Evolutionary conservation across 2,888 invertebrate species (phyloP).

Genomic region (Xestoiulus laeticollis): DNA sequence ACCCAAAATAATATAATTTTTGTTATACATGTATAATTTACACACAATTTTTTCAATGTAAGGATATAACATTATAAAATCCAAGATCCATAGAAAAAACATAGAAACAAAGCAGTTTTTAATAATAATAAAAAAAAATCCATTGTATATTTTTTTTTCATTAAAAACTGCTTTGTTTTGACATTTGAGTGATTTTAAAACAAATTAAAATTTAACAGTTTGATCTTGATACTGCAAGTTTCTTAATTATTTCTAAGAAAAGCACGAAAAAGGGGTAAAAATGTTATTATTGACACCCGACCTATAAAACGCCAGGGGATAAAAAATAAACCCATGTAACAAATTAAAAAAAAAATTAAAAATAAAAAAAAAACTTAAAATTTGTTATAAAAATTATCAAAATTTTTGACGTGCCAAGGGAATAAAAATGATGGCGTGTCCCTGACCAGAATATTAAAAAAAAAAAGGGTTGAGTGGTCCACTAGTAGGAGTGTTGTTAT

Average conservation of each 20-base stretch:
- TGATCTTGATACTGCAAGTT: not conserved
- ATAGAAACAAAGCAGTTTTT: too few relatives aligned
- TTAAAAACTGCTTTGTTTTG: not conserved
- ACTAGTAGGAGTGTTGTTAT: not conserved
- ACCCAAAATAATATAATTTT: too few relatives aligned
- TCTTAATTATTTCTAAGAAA: not conserved
- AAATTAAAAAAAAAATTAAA: not conserved
- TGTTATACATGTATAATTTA: too few relatives aligned
- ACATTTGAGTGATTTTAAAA: not conserved
- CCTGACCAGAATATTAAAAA: constrained; percentile 28
- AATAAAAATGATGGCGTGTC: not conserved
- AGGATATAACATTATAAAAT: too few relatives aligned
- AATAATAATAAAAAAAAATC: too few relatives aligned
- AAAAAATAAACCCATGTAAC: not conserved
- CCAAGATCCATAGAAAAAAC: too few relatives aligned
- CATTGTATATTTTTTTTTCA: too few relatives aligned
- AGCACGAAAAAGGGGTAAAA: not conserved
- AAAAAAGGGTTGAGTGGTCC: constrained; percentile 39
- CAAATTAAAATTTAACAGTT: not conserved
- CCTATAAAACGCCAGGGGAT: not conserved
- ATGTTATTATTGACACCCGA: not conserved
- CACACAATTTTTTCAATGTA: too few relatives aligned
- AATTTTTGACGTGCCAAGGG: not conserved
- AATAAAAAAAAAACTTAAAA: too few relatives aligned
- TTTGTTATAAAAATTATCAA: not conserved